Conservation (phyloP, 2,113 vertebrate species). For the Rhinolophus ferrumequinum region DNA sequence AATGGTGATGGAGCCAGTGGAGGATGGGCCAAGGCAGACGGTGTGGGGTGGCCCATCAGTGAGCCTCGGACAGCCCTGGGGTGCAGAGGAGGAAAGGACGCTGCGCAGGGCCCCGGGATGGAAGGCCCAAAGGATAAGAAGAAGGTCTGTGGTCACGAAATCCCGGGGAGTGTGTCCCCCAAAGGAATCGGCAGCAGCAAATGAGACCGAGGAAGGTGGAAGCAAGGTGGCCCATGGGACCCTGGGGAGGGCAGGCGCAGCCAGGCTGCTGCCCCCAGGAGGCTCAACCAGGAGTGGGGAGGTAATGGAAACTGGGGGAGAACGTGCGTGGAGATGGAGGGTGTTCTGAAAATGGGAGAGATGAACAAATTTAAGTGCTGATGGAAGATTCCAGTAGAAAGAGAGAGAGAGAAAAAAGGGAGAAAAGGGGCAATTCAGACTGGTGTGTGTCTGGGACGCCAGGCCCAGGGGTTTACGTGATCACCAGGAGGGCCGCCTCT, state of each 20-base stretch:
- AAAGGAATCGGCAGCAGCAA: accelerated
- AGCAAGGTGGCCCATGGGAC: background rate
- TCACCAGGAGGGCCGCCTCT: background rate
- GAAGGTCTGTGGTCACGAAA: accelerated
- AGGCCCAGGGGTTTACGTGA: background rate
- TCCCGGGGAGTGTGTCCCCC: accelerated
- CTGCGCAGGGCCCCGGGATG: too few species aligned
- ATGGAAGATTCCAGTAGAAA: background rate
- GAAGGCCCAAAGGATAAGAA: background rate
- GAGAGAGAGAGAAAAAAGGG: background rate
- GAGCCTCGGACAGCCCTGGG: background rate
- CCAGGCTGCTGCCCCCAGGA: background rate
- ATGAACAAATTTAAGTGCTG: background rate
- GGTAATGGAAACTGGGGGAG: background rate
- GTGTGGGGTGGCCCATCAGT: accelerated
- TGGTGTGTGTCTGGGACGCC: background rate
- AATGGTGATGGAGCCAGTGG: accelerated
- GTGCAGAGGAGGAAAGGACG: too few species aligned
- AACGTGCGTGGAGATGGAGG: background rate
- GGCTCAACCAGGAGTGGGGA: background rate
- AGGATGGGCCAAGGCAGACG: background rate
- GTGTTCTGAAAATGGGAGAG: background rate
- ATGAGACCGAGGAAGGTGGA: accelerated
- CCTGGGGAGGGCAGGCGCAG: background rate
- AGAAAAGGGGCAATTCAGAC: background rate